phyloP scores from a whole-genome alignment of 2,797 vertebrate genomes.

The Pseudopleuronectes americanus region DNA sequence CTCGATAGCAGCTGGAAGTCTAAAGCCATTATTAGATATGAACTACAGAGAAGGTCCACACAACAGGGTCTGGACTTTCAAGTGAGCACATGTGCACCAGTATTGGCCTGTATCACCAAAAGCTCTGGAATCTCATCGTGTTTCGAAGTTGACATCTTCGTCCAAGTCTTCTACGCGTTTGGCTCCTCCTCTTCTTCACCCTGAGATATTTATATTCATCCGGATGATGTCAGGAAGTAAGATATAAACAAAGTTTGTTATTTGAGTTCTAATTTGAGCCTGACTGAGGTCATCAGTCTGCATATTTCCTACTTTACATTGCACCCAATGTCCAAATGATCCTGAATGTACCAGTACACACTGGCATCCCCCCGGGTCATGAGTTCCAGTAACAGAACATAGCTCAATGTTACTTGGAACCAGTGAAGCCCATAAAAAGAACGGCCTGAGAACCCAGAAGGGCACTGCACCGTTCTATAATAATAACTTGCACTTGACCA shows the following conservation, averaged over 20 bases:
- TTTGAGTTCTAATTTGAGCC: slow-evolving; percentile 18
- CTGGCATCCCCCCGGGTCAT: slow-evolving; percentile 53
- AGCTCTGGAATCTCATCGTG: no score
- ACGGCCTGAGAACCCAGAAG: slow-evolving; percentile 29
- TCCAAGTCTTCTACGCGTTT: no score
- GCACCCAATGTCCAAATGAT: slow-evolving; percentile 4
- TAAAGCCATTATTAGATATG: no score
- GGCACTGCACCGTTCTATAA: slow-evolving; percentile 44
- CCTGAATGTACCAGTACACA: slow-evolving; percentile 3
- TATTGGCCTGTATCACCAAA: no score
- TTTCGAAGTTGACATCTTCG: no score
- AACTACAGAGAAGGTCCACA: no score
- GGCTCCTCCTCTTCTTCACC: no score
- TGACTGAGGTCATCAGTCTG: neutral
- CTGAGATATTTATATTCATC: no score
- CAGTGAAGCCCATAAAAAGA: slow-evolving; percentile 59
- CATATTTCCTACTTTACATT: neutral
- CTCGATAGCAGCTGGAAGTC: no score
- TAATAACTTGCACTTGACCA: slow-evolving; percentile 26
- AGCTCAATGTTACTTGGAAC: slow-evolving; percentile 34
- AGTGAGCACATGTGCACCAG: no score
- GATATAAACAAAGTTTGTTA: neutral
- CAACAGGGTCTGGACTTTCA: no score
- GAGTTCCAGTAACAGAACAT: slow-evolving; percentile 61
- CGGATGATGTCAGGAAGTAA: no score